Base-by-base conservation (phyloP, 2,797 vertebrate genomes). In the Graptemys geographica region DNA sequence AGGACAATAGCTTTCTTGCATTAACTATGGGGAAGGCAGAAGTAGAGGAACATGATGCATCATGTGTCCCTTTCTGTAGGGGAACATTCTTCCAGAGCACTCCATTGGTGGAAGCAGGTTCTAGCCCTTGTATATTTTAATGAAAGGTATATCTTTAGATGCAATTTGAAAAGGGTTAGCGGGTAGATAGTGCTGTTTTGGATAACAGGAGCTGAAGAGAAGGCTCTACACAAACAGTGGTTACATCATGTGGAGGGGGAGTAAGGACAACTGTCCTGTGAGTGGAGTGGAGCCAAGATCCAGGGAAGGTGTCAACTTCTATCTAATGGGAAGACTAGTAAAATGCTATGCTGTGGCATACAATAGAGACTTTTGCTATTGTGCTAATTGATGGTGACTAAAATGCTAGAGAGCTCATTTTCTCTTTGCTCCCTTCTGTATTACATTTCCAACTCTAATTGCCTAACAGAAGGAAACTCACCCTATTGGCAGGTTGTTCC, bases 121-220 rank as follows among this genome's bases (percentile, higher is more conserved):
- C 18, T 23, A 12, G 21, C 19, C 65, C 65, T 72, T 21, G 37
- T 41, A 23, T 3, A 6, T 11, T 72, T 72, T 41, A 41, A 37
- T 19, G n/a, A 72, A 72, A 88, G 47, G 28, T 83, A 81, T 84
- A 27, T 55, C 95, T 94, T 89, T 95, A 31, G 33, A n/a, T 55
- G 2, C 31, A 62, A 81, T 85, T 79, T 65, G 33, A 79, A 95
- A 92, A 84, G 3, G 56, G n/a, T 18, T 87, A 37, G 41, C 84
- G 80, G 88, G 79, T 80, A 91, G 86, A 80, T 18, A 88, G 5
- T 79, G 53, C 28, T 52, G 82, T 31, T 33, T 62, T 62, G 59
- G 15, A 33, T 62, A 62, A 62, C 59, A 72, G 37, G n/a, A 72
- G 19, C 19, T 72, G 47, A 89, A 37, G 33, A 44, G 11, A 86